Percentiles rank a stretch among this genome's conserved stretches.
Conservation (phyloP, 2,888 invertebrate genomes). For the Dichetophora obliterata region DNA sequence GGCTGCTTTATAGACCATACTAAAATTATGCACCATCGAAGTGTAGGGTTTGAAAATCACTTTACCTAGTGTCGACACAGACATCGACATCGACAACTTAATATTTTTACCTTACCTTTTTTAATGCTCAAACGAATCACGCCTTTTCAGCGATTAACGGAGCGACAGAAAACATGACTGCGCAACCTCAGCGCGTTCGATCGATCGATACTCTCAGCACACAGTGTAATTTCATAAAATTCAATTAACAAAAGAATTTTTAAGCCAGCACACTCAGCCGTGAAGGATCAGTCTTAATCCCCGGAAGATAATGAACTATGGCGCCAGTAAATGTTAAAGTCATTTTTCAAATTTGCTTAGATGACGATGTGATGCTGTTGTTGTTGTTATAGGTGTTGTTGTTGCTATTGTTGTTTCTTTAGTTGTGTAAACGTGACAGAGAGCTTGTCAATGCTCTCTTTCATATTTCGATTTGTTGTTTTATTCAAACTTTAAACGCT, state of each 20-base stretch:
- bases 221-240: background rate
- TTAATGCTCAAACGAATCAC: background rate
- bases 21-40: no score
- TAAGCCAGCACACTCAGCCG: background rate
- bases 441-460: background rate
- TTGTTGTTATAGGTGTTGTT: no score
- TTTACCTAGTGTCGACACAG: background rate
- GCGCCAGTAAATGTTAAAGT: constrained; percentile 52
- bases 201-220: background rate
- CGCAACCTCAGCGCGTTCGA: background rate
- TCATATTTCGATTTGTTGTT: background rate
- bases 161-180: background rate
- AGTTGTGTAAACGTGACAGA: background rate
- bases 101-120: background rate
- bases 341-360: constrained; percentile 4
- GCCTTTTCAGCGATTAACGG: background rate
- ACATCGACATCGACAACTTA: background rate
- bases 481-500: constrained; percentile 5
- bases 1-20: no score
- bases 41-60: background rate
- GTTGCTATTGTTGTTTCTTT: background rate
- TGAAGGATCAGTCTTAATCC: constrained; percentile 39
- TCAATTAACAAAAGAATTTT: constrained; percentile 31
- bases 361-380: constrained; percentile 3
- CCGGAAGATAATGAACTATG: constrained; percentile 53